These are phyloP conservation scores for Otus scops DNA, from an alignment of 2,797 vertebrate genomes.

Conservation along the genomic window DNA sequence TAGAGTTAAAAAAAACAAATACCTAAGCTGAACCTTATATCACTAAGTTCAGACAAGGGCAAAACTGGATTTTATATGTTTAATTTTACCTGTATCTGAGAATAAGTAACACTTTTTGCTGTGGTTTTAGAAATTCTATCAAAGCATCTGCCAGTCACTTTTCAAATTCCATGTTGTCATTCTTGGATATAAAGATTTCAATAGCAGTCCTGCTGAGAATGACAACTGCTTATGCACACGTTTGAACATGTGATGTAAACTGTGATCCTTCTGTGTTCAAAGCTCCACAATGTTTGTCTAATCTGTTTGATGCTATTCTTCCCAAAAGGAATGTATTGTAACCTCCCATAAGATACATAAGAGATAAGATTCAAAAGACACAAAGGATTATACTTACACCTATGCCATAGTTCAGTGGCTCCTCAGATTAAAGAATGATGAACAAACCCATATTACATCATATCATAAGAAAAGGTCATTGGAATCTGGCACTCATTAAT, in stretches of 20 bases:
- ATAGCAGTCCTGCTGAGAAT: background rate
- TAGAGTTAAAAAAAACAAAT: background rate
- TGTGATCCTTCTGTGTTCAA: background rate
- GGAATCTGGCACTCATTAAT: background rate
- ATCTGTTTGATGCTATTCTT: background rate
- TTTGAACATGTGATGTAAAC: background rate
- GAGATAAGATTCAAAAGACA: slow-evolving; percentile 1
- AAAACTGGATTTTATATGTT: background rate
- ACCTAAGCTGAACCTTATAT: background rate
- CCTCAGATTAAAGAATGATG: background rate
- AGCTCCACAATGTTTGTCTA: background rate
- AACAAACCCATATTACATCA: background rate
- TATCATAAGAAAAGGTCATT: background rate
- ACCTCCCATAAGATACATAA: background rate
- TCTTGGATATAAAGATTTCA: background rate
- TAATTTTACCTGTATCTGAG: background rate
- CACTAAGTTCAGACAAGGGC: background rate
- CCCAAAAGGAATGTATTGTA: background rate
- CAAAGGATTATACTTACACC: background rate
- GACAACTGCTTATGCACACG: background rate
- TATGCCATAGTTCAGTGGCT: background rate
- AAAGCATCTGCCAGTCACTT: background rate
- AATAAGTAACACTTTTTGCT: background rate
- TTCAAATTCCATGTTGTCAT: background rate
- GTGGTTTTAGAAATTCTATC: background rate